Evolutionary conservation across 2,888 invertebrate species (phyloP), one percentile per base, ranked within the genome.

Genomic region (Protophormia terraenovae): DNA sequence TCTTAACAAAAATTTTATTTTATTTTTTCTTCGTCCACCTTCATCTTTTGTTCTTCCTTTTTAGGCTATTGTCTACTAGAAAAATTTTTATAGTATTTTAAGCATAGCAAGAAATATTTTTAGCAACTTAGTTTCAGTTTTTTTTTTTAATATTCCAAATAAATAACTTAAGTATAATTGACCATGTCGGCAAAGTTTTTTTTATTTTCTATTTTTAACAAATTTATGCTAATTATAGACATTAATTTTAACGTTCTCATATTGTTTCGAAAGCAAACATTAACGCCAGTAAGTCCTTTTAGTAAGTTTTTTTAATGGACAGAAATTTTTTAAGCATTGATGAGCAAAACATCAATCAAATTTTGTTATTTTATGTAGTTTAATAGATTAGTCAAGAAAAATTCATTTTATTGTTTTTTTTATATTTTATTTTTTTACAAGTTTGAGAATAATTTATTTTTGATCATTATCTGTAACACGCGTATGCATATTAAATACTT

Each of bases 301-400:
- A 55, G 38, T 14, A 62, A 38, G 38, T 19, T 1, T 32, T 41
- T 32, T 38, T 62, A 62, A 62, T 62, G 38, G 29, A 1, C 35
- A 22, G 6, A 22, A 19, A 62, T 38, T 62, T n/a, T 41, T 41
- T 41, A 6, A 6, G 35, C 19, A 22, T 62, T 38, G 22, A 38
- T 62, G 35, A 22, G 62, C 62, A 35, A 22, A 35, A 38, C 62
- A 62, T 62, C 62, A 35, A 62, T 38, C 38, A 62, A 62, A 62
- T 22, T 14, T 22, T 38, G 0, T 5, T 22, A 19, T 47, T 47
- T 47, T 47, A n/a, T n/a, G n/a, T n/a, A n/a, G n/a, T n/a, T n/a
- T n/a, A n/a, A n/a, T n/a, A 16, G 45, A n/a, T 38, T 38, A 38
- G 38, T 38, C 5, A 38, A 38, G n/a, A 3, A 3, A 38, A n/a